Base-by-base conservation (phyloP, 2,888 invertebrate genomes). In the Philopedon plagiatum region DNA sequence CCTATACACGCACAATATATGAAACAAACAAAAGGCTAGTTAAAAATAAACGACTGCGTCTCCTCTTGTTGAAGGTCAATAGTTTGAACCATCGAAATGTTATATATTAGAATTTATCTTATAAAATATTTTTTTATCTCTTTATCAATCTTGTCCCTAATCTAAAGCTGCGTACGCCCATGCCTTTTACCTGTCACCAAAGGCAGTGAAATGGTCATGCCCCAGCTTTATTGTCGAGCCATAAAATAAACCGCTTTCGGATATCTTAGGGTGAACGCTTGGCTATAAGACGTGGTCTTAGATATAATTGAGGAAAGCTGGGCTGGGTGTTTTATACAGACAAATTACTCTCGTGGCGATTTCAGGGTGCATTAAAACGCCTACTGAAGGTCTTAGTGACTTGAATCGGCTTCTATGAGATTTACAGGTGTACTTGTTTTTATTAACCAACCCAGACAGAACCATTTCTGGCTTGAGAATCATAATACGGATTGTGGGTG, bases 271-370 rank as follows among this genome's bases (percentile, higher is more conserved):
- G 65, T 71, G 46, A 69, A 69, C 62, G 65, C 15, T 34, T 63
- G 71, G 39, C 57, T 29, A 61, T 61, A 68, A 68, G 60, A 60
- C 65, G 60, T 60, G 49, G 49, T 29, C 26, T 49, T 56, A 62
- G 64, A 63, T 39, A 63, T 71, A 71, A 71, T 71, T 71, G 71
- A 71, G 65, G 64, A 71, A 71, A 71, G 49, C 60, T 41, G 37
- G 44, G 29, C 70, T 37, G 65, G 63, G 37, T 41, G 65, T 65
- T 51, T 65, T 71, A 65, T 71, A 64, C 65, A 71, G 71, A 71
- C 71, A 71, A 71, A 71, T 71, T 65, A 65, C 65, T 65, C 51
- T 65, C 65, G 58, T 57, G 71, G 64, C 60, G 64, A 71, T 71
- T 71, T 65, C 64, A 71, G 54, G 65, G 60, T 32, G 37, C 60